phyloP scores from a whole-genome alignment of 2,113 vertebrate species.

The Etheostoma cragini region DNA sequence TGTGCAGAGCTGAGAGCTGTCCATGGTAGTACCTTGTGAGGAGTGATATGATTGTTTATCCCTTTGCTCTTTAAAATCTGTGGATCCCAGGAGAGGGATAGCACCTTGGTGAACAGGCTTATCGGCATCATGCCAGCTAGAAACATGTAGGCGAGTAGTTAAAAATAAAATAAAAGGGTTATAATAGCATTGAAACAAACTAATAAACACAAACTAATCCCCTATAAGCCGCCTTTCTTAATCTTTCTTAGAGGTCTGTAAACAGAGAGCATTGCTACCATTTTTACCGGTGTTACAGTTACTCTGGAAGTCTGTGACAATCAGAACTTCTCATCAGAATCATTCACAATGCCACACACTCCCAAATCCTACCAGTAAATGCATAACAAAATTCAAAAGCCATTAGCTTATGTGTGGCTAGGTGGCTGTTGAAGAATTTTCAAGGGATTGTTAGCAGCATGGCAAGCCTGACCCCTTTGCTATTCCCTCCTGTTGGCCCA shows the following conservation, averaged over 20 bases:
- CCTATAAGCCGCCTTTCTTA: conserved; percentile 49
- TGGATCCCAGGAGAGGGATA: conserved; percentile 56
- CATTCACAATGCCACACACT: conserved; percentile 39
- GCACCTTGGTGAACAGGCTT: conserved; percentile 52
- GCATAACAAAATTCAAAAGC: conserved; percentile 51
- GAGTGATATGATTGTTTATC: conserved; percentile 33
- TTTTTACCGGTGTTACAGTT: conserved; percentile 50
- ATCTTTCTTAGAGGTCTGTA: conserved; percentile 67
- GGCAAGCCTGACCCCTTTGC: conserved; percentile 33
- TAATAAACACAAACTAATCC: conserved; percentile 68
- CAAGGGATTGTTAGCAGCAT: conserved; percentile 51
- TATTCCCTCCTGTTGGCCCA: conserved; percentile 44
- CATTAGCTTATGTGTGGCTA: conserved; percentile 37
- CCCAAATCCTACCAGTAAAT: conserved; percentile 59
- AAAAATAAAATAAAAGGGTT: conserved; percentile 65
- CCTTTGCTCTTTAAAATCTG: conserved; percentile 41
- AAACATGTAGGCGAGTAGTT: conserved; percentile 63
- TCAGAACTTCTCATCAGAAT: conserved; percentile 34
- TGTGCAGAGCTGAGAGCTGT: conserved; percentile 65
- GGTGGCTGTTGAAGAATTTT: conserved; percentile 53
- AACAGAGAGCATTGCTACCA: conserved; percentile 61
- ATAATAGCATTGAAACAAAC: conserved; percentile 68
- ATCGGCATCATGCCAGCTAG: conserved; percentile 59
- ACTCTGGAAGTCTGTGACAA: conserved; percentile 45
- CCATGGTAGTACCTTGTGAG: conserved; percentile 57